Percentiles rank a stretch among this genome's conserved stretches.
These are phyloP conservation scores for Silurus glanis DNA, from an alignment of 2,113 vertebrate species.

Conservation along the genomic window DNA sequence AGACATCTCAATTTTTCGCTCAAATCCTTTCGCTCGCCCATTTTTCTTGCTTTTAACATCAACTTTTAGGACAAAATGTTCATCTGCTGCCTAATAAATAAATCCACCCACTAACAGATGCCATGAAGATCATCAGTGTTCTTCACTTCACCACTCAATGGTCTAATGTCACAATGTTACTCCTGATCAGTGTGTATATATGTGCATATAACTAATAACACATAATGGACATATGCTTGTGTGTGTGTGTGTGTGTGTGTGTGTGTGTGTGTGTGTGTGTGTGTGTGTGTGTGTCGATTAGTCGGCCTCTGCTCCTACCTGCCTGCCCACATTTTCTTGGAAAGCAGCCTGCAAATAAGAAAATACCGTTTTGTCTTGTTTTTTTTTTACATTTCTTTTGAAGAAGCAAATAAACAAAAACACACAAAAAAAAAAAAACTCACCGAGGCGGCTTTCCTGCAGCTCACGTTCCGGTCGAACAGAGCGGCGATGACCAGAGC, in stretches of 20 bases:
- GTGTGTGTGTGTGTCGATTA: neutral
- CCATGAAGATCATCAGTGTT: too few species aligned
- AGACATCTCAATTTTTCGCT: too few species aligned
- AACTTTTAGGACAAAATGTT: too few species aligned
- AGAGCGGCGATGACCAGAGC: slow-evolving; percentile 82
- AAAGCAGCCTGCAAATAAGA: slow-evolving; percentile 88
- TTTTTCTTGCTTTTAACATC: too few species aligned
- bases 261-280: neutral
- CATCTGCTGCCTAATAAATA: too few species aligned
- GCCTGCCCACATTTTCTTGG: slow-evolving; percentile 99
- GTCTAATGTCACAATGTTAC: too few species aligned
- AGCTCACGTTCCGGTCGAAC: slow-evolving; percentile 85
- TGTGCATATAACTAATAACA: neutral
- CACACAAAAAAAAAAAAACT: slow-evolving; percentile 56
- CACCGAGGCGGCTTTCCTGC: slow-evolving; percentile 88
- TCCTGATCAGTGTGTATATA: neutral
- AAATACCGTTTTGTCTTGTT: slow-evolving; percentile 40
- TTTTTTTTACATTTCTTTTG: slow-evolving; percentile 3
- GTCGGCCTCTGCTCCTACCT: slow-evolving; percentile 75
- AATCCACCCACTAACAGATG: too few species aligned
- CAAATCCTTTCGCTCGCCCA: too few species aligned
- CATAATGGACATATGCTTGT: neutral
- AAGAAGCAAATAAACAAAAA: neutral
- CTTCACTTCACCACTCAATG: too few species aligned
- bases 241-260: neutral